phyloP scores from a whole-genome alignment of 1,140 invertebrate genomes.

The Listronotus bonariensis region DNA sequence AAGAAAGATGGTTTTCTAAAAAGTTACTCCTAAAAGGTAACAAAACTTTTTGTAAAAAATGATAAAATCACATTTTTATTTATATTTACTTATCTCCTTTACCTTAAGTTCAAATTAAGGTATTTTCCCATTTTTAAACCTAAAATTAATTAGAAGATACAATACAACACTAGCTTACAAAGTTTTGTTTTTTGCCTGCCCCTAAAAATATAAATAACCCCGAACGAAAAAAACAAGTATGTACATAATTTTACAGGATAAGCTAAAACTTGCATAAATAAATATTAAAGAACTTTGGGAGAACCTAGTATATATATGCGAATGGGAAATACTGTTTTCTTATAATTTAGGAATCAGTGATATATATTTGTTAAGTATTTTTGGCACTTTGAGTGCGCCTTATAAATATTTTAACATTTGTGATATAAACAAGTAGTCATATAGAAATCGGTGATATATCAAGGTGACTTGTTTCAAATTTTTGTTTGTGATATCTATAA shows the following conservation, averaged over 20 bases:
- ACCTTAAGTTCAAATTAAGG: conserved; percentile 7
- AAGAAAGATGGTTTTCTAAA: too few species aligned
- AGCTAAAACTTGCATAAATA: too few species aligned
- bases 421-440: conserved; percentile 43
- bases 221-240: too few species aligned
- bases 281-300: too few species aligned
- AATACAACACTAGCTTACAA: too few species aligned
- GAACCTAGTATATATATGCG: too few species aligned
- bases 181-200: too few species aligned
- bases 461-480: background rate
- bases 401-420: conserved; percentile 43
- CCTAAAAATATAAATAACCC: too few species aligned
- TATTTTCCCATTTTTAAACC: background rate
- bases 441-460: conserved; percentile 34
- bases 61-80: conserved; percentile 1
- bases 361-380: conserved; percentile 49
- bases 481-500: conserved; percentile 1
- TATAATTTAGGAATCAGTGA: conserved; percentile 42
- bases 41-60: conserved; percentile 11
- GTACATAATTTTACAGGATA: too few species aligned
- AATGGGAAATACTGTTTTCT: too few species aligned
- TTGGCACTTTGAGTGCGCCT: conserved; percentile 42
- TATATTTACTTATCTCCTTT: background rate
- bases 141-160: too few species aligned
- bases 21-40: too few species aligned